Evolutionary conservation across 2,888 invertebrate species (phyloP).

Genomic region (Agrilus cyanescens): DNA sequence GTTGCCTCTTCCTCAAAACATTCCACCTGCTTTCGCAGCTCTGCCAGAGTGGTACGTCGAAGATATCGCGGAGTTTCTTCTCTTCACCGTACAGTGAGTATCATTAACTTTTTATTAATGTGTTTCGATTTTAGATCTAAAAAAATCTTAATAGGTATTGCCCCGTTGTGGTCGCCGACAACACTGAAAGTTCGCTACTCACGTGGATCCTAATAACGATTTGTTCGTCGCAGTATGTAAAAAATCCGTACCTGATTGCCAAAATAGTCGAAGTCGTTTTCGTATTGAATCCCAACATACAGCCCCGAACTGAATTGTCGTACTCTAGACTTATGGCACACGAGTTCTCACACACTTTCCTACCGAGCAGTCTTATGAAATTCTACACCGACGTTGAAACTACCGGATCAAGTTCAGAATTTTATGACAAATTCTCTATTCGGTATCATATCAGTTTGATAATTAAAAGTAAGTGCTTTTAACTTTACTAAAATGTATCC

Average conservation of each 20-base stretch:
- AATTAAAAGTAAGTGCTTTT: constrained; percentile 52
- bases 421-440: constrained; percentile 98
- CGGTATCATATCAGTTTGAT: constrained; percentile 96
- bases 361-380: constrained; percentile 89
- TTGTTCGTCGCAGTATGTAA: constrained; percentile 81
- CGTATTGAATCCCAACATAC: constrained; percentile 61
- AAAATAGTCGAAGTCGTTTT: constrained; percentile 89
- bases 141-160: constrained; percentile 48
- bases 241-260: constrained; percentile 93
- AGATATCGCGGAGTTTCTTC: constrained; percentile 91
- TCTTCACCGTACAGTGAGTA: constrained; percentile 85
- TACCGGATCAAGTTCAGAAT: constrained; percentile 95
- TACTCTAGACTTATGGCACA: constrained; percentile 78
- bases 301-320: constrained; percentile 39
- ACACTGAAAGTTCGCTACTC: constrained; percentile 71
- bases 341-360: constrained; percentile 64
- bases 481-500: not conserved
- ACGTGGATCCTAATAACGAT: constrained; percentile 83
- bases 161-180: constrained; percentile 60
- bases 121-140: not conserved
- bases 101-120: constrained; percentile 1
- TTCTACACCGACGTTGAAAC: constrained; percentile 98
- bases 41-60: constrained; percentile 97
- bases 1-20: constrained; percentile 47
- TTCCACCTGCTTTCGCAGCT: constrained; percentile 70